phyloP scores from a whole-genome alignment of 2,113 vertebrate species.

The Corythaixoides concolor region DNA sequence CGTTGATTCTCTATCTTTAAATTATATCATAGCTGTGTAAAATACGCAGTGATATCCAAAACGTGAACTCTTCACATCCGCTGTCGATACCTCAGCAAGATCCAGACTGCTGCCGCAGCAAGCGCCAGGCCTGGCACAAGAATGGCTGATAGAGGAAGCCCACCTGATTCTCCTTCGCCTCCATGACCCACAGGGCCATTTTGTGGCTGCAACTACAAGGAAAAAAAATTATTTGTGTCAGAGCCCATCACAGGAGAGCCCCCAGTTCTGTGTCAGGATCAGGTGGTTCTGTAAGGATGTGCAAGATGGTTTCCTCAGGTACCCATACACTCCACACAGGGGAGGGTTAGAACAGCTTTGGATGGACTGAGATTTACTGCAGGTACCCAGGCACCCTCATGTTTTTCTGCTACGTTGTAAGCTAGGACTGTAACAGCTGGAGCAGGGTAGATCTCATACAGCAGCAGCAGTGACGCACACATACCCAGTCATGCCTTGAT shows the following conservation, averaged over 20 bases:
- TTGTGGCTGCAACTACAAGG: conserved; percentile 70
- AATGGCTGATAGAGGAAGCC: conserved; percentile 69
- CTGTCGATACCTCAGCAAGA: conserved; percentile 75
- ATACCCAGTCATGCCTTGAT: not conserved
- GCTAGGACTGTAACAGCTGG: not conserved
- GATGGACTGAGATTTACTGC: not conserved
- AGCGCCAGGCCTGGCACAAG: conserved; percentile 73
- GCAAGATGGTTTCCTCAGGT: not conserved
- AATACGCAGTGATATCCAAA: conserved; percentile 11
- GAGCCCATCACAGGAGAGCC: not conserved
- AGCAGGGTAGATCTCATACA: not conserved
- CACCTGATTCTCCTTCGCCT: conserved; percentile 72
- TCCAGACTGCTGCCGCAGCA: conserved; percentile 54
- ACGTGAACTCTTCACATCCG: conserved; percentile 56
- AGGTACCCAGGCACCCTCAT: not conserved
- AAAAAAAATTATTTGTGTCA: conserved; percentile 16
- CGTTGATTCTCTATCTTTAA: conserved; percentile 65
- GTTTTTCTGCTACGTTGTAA: not conserved
- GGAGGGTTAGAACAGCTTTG: not conserved
- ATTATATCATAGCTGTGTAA: conserved; percentile 55
- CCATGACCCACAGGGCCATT: conserved; percentile 72
- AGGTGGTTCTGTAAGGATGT: not conserved
- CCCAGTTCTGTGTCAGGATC: not conserved
- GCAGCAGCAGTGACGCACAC: not conserved
- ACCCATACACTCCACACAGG: not conserved